Base-by-base conservation (phyloP, 2,888 invertebrate genomes). In the Cactoblastis cactorum region DNA sequence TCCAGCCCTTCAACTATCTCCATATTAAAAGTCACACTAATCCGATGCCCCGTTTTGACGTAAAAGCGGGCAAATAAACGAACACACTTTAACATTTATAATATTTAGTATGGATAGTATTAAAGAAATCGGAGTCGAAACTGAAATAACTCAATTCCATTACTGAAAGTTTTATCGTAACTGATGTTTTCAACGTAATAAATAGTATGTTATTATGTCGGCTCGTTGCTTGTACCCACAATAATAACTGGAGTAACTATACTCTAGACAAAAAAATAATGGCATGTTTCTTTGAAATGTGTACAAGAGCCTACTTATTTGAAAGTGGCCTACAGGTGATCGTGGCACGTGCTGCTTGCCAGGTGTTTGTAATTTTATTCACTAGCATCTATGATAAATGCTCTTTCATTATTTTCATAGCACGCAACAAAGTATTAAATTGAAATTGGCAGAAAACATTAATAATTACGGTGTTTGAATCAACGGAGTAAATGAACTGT, bases 251-350 rank as follows among this genome's bases (percentile, higher is more conserved):
- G 4, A 56, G 59, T 59, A 64, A 67, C 55, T 55, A 59, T 56
- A 58, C 52, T 41, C 55, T 52, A 55, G 53, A 64, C 63, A 71
- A 65, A 74, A 24, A 76, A 75, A 63, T 68, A 70, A 74, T 73
- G 54, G 64, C 65, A 67, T 61, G 63, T 56, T 65, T 62, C 56
- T 57, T 48, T 59, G 53, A 56, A 54, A 57, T 52, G 56, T 58
- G 63, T 65, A 57, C 43, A 51, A 67, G 58, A 56, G 58, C 57
- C 54, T 65, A 65, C 61, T 68, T 71, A 72, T 70, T 64, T 67
- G 67, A 67, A 67, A 68, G 58, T 63, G 61, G 65, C 15, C 41
- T 79, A 83, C 86, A 86, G 86, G 84, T 86, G 86, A 82, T 74
- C 55, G 54, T 28, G 67, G 77, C 85, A 81, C 86, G 85, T 76